Percentiles rank a stretch among this genome's conserved stretches.
These are phyloP conservation scores for Hassar affinis DNA, from an alignment of 2,113 vertebrate genomes.

Conservation along the genomic window DNA sequence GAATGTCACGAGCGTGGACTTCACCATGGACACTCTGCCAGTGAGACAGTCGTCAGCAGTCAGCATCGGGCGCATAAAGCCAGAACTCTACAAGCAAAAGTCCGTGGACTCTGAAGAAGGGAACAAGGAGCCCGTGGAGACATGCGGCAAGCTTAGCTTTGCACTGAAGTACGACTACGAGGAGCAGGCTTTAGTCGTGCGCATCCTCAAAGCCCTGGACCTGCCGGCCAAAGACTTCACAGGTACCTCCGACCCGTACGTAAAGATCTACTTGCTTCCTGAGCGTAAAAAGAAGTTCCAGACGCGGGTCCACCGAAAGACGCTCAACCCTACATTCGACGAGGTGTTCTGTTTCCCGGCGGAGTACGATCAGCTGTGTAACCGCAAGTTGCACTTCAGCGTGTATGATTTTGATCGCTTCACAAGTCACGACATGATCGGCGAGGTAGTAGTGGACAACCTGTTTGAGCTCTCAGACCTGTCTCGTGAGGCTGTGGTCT, in stretches of 20 bases:
- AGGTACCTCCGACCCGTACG: conserved; percentile 94
- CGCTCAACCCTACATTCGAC: conserved; percentile 90
- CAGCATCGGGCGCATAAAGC: conserved; percentile 95
- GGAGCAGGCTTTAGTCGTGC: conserved; percentile 88
- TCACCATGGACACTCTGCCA: conserved; percentile 84
- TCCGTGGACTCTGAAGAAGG: conserved; percentile 92
- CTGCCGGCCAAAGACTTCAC: conserved; percentile 95
- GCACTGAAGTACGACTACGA: conserved; percentile 90
- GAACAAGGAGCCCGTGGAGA: conserved; percentile 79
- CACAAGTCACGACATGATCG: conserved; percentile 98
- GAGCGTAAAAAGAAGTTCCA: conserved; percentile 98
- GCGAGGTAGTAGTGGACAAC: conserved; percentile 96
- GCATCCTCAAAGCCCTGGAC: conserved; percentile 90
- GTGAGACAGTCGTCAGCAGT: conserved; percentile 86
- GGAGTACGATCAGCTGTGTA: conserved; percentile 88
- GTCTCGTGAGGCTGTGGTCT: conserved; percentile 91
- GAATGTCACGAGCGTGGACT: conserved; percentile 94
- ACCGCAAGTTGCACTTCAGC: conserved; percentile 94
- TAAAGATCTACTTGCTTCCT: conserved; percentile 96
- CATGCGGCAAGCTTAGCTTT: conserved; percentile 94
- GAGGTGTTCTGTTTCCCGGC: conserved; percentile 94
- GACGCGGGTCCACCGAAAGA: conserved; percentile 96
- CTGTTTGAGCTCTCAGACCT: conserved; percentile 97
- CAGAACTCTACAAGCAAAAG: conserved; percentile 96
- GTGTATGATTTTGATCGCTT: conserved; percentile 98